These are phyloP conservation scores for Mastigias papua DNA, from an alignment of 30 jellyfish, hydroid and myxozoan genomes.

Conservation along the genomic window DNA sequence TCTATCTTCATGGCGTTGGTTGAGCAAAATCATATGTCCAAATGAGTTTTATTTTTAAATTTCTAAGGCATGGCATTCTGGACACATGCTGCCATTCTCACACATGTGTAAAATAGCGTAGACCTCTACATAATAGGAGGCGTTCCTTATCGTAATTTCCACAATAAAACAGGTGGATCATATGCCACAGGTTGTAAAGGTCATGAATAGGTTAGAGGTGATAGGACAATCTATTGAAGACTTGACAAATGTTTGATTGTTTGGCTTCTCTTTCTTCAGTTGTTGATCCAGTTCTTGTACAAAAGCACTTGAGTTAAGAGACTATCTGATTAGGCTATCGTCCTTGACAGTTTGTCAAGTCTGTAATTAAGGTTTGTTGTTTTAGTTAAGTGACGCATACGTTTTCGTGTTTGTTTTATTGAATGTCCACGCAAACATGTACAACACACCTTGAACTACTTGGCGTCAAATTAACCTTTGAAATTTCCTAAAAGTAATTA, in stretches of 20 bases:
- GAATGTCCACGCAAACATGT: not conserved
- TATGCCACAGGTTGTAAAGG: conserved; percentile 9
- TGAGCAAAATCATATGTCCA: not conserved
- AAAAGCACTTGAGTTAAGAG: not conserved
- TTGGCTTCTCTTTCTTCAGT: not conserved
- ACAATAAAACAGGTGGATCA: conserved; percentile 34
- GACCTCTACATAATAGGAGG: conserved; percentile 19
- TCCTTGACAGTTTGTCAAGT: not conserved
- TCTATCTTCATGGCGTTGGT: not conserved
- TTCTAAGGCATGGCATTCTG: not conserved
- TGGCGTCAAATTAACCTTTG: not conserved
- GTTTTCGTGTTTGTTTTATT: not conserved
- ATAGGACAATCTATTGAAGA: not conserved
- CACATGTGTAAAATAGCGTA: not conserved
- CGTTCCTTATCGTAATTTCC: not conserved
- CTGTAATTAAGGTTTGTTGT: not conserved
- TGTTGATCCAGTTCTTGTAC: not conserved
- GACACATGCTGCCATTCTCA: conserved; percentile 15
- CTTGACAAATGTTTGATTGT: not conserved
- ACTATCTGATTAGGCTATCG: not conserved
- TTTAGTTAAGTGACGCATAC: not conserved
- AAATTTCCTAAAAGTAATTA: no score
- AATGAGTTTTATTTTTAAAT: not conserved
- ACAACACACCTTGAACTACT: not conserved
- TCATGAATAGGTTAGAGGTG: conserved; percentile 13